Evolutionary conservation across 2,113 vertebrate genomes (phyloP).

Genomic region (Pedetes capensis): DNA sequence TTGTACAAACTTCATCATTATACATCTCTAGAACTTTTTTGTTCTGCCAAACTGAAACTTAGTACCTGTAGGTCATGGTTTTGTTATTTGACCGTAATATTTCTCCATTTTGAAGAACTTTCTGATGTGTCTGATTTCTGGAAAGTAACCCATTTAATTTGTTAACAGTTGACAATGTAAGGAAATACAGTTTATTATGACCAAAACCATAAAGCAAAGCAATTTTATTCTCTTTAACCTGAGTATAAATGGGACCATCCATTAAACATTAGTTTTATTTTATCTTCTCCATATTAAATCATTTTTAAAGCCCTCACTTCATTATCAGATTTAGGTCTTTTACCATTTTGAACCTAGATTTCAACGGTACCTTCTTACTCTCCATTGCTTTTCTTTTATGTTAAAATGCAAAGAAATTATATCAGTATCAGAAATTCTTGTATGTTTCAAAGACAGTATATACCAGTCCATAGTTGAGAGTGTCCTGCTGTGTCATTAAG

Average conservation of each 20-base stretch:
- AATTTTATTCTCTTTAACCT: not conserved
- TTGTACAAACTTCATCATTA: not conserved
- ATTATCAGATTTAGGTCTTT: not conserved
- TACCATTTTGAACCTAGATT: not conserved
- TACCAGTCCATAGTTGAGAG: not conserved
- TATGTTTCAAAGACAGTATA: constrained; percentile 16
- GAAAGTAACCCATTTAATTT: constrained; percentile 2
- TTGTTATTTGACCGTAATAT: not conserved
- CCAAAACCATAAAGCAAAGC: not conserved
- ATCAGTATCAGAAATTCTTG: not conserved
- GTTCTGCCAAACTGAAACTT: not conserved
- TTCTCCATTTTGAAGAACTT: constrained; percentile 20
- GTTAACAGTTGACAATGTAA: not conserved
- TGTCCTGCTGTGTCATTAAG: not conserved
- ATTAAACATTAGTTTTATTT: not conserved
- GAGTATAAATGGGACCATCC: not conserved
- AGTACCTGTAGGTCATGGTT: not conserved
- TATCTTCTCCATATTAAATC: not conserved
- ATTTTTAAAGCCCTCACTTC: constrained; percentile 23
- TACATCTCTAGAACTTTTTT: not conserved
- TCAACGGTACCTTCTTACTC: not conserved
- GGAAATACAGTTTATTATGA: not conserved
- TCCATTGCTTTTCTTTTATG: not conserved
- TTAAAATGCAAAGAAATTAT: constrained; percentile 27
- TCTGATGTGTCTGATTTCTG: not conserved